Percentiles rank a stretch among this genome's conserved stretches.
phyloP scores from a whole-genome alignment of 1,140 invertebrate species.

The Psilanteris sp. region DNA sequence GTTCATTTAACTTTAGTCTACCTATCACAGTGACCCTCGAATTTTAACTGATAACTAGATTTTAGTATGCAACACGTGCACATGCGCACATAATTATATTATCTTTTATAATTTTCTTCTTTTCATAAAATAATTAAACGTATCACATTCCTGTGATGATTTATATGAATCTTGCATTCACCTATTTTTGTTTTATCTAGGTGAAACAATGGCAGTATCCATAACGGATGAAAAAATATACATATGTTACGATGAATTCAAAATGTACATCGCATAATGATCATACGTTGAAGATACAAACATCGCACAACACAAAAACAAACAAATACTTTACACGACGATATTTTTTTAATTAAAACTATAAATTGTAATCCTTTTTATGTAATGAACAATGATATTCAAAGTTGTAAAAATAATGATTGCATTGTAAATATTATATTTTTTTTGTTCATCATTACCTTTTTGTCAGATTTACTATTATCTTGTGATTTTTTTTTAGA shows the following conservation, averaged over 20 bases:
- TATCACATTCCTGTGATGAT: constrained; percentile 38
- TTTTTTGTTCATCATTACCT: too few relatives aligned
- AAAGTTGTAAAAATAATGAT: neutral
- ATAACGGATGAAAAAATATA: constrained; percentile 70
- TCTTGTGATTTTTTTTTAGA: too few relatives aligned
- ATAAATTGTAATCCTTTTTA: too few relatives aligned
- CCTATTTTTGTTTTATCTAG: constrained; percentile 18
- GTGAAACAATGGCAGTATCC: constrained; percentile 73
- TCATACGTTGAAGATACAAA: constrained; percentile 59
- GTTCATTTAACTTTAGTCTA: constrained; percentile 59
- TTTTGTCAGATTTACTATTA: too few relatives aligned
- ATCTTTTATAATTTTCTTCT: neutral
- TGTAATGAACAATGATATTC: too few relatives aligned
- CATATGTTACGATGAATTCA: constrained; percentile 66
- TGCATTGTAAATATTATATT: too few relatives aligned
- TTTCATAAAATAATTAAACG: constrained; percentile 19
- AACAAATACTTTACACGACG: constrained; percentile 33
- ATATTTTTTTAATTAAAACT: too few relatives aligned
- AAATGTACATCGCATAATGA: constrained; percentile 31
- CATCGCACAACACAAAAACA: constrained; percentile 56
- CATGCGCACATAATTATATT: neutral
- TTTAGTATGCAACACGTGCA: constrained; percentile 34
- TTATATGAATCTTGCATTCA: constrained; percentile 42
- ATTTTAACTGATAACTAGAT: constrained; percentile 60
- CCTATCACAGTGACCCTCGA: constrained; percentile 74